phyloP scores from a whole-genome alignment of 2,797 vertebrate species.

The Gila robusta region DNA sequence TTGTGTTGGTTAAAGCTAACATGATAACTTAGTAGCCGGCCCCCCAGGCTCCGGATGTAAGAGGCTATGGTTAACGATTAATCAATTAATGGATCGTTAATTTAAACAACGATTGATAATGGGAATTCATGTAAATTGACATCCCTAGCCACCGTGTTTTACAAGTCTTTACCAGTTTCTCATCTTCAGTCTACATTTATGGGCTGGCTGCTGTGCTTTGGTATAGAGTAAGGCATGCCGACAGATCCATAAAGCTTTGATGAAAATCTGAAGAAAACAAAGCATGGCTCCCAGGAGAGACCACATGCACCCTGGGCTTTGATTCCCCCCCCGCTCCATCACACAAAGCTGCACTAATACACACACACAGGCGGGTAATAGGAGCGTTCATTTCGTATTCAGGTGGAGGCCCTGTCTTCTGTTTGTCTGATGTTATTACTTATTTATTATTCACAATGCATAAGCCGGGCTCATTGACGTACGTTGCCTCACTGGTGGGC shows the following conservation, averaged over 20 bases:
- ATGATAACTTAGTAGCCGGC: no score
- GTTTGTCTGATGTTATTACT: conserved; percentile 63
- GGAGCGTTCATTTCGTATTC: conserved; percentile 58
- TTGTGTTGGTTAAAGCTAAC: not conserved
- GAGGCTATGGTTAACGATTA: not conserved
- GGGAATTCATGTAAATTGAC: not conserved
- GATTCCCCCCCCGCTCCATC: conserved; percentile 52
- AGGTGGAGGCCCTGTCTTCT: conserved; percentile 57
- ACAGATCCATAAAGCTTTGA: conserved; percentile 53
- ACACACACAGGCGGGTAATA: conserved; percentile 37
- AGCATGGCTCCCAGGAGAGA: conserved; percentile 51
- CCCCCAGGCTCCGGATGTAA: no score
- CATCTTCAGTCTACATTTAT: not conserved
- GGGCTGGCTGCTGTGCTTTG: conserved; percentile 19
- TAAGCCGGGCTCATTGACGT: conserved; percentile 47
- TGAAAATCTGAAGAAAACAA: conserved; percentile 59
- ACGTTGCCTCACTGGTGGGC: conserved; percentile 38
- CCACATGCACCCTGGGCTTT: conserved; percentile 54
- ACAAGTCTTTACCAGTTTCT: conserved; percentile 15
- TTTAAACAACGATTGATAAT: not conserved
- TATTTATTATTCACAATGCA: conserved; percentile 65
- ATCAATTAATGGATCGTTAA: not conserved
- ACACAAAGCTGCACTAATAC: conserved; percentile 15
- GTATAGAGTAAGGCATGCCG: conserved; percentile 25
- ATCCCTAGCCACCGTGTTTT: not conserved